Base-by-base conservation (phyloP, 35 echinoderm and acorn worm genomes). In the Nesometra sesokonis region DNA sequence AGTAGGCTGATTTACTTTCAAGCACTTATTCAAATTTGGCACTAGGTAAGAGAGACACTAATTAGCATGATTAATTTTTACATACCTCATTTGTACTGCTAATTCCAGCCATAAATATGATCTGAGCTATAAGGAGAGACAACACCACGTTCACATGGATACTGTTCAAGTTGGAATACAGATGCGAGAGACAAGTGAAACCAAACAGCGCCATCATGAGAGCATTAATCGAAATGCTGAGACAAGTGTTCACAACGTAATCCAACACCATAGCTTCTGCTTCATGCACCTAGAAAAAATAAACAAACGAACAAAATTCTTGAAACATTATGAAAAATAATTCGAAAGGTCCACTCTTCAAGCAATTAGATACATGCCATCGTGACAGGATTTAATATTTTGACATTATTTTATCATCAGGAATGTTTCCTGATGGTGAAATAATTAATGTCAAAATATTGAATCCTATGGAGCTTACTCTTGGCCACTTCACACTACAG, bases 91-190 rank as follows among this genome's bases (percentile, higher is more conserved):
- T 92, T 77, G 94, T 85, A 17, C 90, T 99, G 39, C 92, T 91
- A 46, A 99, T 93, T 13, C 96, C 96, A 15, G 91, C 89, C 33
- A 94, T 78, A 57, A 94, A 99, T 4, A 90, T 92, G 13, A 99
- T 78, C 76, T 94, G 90, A 30, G 96, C 92, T 15, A 88, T 82
- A 47, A 99, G 89, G 34, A 99, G 88, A 2, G 91, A 85, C 30
- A 99, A 88, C 31, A 91, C 90, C 34, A 99, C 84, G 83, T 99
- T 99, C 85, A 94, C 47, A 78, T 99, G 96, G 40, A 99, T 99
- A 76, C 92, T 94, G 78, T 99, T 99, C 29, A 93, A 88, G 67
- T 99, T 99, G 57, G 89, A 92, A n/a, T 93, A 90, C 0, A 99
- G 88, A 35, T 90, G 91, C 33, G 90, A 88, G 32, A 99, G 84